Conservation (phyloP, 1,140 invertebrate species). For the Pollicipes pollicipes region DNA sequence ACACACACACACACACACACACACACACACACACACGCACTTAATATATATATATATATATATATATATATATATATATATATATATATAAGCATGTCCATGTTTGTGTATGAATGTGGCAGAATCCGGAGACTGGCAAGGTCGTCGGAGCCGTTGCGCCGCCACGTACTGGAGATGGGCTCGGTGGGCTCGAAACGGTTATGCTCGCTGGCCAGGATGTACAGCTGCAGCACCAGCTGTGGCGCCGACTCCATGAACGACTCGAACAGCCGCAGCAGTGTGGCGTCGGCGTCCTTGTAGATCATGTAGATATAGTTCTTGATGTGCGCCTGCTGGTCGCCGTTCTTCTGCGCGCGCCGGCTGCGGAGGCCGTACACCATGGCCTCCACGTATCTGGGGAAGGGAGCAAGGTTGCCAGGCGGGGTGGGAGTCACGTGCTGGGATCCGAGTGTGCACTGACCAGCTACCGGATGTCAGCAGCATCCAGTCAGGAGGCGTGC, state of each 20-base stretch:
- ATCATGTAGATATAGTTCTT: constrained; percentile 55
- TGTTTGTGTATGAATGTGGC: too few species aligned
- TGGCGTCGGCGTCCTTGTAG: constrained; percentile 66
- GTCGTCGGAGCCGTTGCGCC: too few species aligned
- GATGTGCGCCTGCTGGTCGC: constrained; percentile 30
- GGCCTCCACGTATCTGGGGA: constrained; percentile 38
- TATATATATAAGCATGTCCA: too few species aligned
- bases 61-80: too few species aligned
- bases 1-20: too few species aligned
- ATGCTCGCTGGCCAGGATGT: constrained; percentile 40
- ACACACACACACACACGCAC: too few species aligned
- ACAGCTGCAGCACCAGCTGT: constrained; percentile 63
- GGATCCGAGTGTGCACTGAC: too few species aligned
- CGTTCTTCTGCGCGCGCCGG: constrained; percentile 27
- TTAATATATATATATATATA: too few species aligned
- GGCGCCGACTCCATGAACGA: constrained; percentile 77
- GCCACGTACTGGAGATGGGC: neutral
- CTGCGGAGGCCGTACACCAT: constrained; percentile 38
- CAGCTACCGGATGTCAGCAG: too few species aligned
- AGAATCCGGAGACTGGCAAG: too few species aligned
- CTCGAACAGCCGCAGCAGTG: constrained; percentile 66
- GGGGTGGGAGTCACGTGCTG: too few species aligned
- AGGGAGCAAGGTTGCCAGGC: neutral
- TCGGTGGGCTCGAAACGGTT: neutral
- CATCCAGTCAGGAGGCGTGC: too few species aligned